These are phyloP conservation scores for Agrotis exclamationis DNA, from an alignment of 2,888 invertebrate species.

Conservation along the genomic window DNA sequence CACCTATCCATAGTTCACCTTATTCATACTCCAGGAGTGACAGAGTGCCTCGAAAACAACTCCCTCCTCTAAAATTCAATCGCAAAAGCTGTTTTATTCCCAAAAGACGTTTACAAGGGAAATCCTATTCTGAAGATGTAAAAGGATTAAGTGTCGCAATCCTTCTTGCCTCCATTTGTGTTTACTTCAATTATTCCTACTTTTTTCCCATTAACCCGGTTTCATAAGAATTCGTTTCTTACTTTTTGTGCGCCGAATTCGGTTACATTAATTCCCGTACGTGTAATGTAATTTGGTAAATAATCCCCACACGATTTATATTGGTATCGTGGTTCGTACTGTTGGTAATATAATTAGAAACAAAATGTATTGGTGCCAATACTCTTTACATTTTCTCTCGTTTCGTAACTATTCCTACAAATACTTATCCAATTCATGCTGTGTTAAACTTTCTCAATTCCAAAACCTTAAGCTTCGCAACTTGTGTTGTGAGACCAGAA, in stretches of 20 bases:
- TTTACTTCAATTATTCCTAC: conserved; percentile 63
- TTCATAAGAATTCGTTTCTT: conserved; percentile 61
- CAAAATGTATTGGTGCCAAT: conserved; percentile 5
- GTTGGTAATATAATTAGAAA: conserved; percentile 36
- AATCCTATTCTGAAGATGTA: conserved; percentile 65
- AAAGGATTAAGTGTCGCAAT: conserved; percentile 61
- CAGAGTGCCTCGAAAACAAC: conserved; percentile 43
- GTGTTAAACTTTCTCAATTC: not conserved
- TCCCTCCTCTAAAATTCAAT: conserved; percentile 63
- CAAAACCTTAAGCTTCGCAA: not conserved
- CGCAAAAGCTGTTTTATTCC: conserved; percentile 62
- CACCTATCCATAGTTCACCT: not conserved
- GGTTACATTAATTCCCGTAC: conserved; percentile 50
- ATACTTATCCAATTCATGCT: not conserved
- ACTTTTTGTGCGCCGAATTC: conserved; percentile 44
- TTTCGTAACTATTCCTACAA: not conserved
- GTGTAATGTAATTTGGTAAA: conserved; percentile 55
- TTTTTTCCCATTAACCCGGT: conserved; percentile 63
- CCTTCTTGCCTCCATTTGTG: conserved; percentile 45
- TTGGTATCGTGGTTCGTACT: conserved; percentile 10
- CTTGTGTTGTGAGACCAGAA: conserved; percentile 12
- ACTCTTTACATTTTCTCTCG: not conserved
- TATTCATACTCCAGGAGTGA: conserved; percentile 20
- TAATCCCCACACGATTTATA: conserved; percentile 41
- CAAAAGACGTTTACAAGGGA: conserved; percentile 60